Base-by-base conservation (phyloP, 2,797 vertebrate species). In the Cynopterus sphinx region DNA sequence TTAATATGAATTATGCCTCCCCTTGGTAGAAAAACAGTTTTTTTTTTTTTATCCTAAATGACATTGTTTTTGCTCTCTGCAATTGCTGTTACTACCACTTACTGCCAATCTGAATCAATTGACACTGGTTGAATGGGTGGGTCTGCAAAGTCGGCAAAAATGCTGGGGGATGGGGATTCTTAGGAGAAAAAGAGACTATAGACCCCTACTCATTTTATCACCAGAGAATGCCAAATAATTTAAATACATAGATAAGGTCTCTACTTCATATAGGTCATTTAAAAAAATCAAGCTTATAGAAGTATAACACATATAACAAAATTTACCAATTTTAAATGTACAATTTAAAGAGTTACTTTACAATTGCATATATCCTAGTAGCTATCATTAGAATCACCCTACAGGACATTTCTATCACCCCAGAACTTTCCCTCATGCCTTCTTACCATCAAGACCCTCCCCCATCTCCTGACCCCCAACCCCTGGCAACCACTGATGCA, bases 391-490 rank as follows among this genome's bases (percentile, higher is more conserved):
- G 55, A 57, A 51, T 87, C 11, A 28, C 31, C 9, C 7, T 2
- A 2, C 5, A 61, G 85, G 68, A 24, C 0, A 8, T 55, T 24
- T 51, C 51, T 31, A 41, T 87, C 31, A 59, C 24, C 9, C 22
- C 31, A 22, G n/a, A 75, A 65, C 3, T 11, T 43, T 46, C 26
- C 61, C 65, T 79, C 12, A 1, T 10, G 9, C 24, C n/a, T n/a
- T 22, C 5, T n/a, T 46, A 6, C 28, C 5, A 3, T 51, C 41
- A 4, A 2, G 0, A 2, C 3, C 51, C 22, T 6, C 33, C 17
- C 46, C 16, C 0, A 12, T 2, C 17, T 22, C 13, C n/a, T 24
- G 28, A 51, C 22, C 26, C 4, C 83, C 46, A 31, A 17, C 2
- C 28, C 7, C 68, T 5, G 19, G 19, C 71, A 67, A 39, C 43